These are phyloP conservation scores for Tursiops truncatus DNA, from an alignment of 2,113 vertebrate genomes.

Conservation along the genomic window DNA sequence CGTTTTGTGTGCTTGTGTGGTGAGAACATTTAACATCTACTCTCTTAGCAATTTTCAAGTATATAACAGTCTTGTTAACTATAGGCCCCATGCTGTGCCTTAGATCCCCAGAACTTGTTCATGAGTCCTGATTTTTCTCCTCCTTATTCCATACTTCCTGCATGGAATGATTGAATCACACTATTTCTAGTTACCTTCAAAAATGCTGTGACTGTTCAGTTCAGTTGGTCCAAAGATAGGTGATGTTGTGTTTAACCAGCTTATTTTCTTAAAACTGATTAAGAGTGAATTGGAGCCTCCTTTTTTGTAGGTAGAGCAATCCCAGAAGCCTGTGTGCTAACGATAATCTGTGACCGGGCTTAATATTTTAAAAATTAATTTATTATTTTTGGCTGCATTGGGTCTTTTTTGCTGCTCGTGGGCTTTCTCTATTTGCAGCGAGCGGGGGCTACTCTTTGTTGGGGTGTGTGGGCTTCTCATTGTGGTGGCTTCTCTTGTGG, in stretches of 20 bases:
- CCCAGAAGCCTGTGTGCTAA: background rate
- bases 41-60: background rate
- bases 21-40: background rate
- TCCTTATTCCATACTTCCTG: background rate
- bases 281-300: background rate
- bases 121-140: background rate
- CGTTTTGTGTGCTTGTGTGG: too few relatives aligned
- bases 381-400: too few relatives aligned
- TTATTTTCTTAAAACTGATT: background rate
- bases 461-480: too few relatives aligned
- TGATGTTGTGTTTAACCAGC: background rate
- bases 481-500: too few relatives aligned
- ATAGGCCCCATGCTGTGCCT: background rate
- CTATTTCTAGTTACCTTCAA: background rate
- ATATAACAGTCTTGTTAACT: background rate
- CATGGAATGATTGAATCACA: background rate
- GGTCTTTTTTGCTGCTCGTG: too few relatives aligned
- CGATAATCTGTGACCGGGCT: background rate
- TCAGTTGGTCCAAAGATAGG: background rate
- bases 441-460: too few relatives aligned
- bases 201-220: background rate
- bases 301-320: background rate
- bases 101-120: background rate
- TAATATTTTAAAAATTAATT: too few relatives aligned
- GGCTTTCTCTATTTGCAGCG: too few relatives aligned